Conservation (phyloP, 2,888 invertebrate genomes). For the Himalopsyche anomala region DNA sequence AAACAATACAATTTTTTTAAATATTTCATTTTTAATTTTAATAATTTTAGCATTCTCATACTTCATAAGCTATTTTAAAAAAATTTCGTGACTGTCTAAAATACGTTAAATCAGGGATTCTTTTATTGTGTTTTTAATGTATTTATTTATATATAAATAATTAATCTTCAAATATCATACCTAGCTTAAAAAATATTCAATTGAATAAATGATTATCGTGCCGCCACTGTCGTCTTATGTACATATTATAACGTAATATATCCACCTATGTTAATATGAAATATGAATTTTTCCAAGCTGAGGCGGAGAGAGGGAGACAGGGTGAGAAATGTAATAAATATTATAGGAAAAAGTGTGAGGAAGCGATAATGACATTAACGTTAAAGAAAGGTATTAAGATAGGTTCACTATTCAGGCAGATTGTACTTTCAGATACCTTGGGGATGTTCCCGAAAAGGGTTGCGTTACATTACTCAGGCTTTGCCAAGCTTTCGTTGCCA, state of each 20-base stretch:
- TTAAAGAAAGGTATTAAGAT: conserved; percentile 52
- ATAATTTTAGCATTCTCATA: too few relatives aligned
- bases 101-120: too few relatives aligned
- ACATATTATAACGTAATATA: conserved; percentile 32
- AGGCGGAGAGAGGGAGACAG: conserved; percentile 23
- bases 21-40: too few relatives aligned
- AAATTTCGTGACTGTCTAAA: too few relatives aligned
- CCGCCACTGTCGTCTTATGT: conserved; percentile 3
- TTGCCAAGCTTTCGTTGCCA: not conserved
- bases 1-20: too few relatives aligned
- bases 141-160: too few relatives aligned
- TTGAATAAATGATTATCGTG: not conserved
- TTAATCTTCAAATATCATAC: too few relatives aligned
- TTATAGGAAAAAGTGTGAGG: conserved; percentile 41
- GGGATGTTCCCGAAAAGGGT: conserved; percentile 55
- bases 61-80: too few relatives aligned
- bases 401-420: conserved; percentile 55
- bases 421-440: conserved; percentile 41
- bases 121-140: too few relatives aligned
- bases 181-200: too few relatives aligned
- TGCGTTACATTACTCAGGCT: conserved; percentile 48
- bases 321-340: conserved; percentile 36
- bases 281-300: conserved; percentile 58
- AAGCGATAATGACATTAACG: conserved; percentile 50
- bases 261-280: conserved; percentile 59